phyloP scores from a whole-genome alignment of 2,113 vertebrate species.

The Strix uralensis region DNA sequence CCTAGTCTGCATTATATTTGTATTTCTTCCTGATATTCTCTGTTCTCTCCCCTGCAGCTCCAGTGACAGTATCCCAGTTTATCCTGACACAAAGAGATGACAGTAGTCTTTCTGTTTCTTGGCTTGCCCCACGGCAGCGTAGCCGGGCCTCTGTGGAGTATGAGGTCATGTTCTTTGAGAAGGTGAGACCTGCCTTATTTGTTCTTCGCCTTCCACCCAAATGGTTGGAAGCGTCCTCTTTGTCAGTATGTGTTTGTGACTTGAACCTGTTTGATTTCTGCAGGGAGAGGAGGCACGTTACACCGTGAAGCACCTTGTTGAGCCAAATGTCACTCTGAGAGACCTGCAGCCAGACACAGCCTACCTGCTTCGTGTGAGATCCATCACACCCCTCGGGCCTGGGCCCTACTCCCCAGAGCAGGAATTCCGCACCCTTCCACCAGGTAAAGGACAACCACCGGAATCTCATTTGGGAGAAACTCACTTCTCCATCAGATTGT shows the following conservation, averaged over 20 bases:
- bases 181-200: conserved; percentile 29
- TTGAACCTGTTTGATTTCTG: background rate
- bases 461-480: background rate
- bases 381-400: conserved; percentile 67
- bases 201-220: background rate
- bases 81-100: conserved; percentile 50
- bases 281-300: conserved; percentile 76
- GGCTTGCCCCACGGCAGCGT: conserved; percentile 54
- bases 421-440: conserved; percentile 75
- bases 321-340: conserved; percentile 73
- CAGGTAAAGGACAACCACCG: conserved; percentile 52
- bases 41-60: conserved; percentile 22
- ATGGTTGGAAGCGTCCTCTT: background rate
- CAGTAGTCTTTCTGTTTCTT: conserved; percentile 67
- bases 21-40: background rate
- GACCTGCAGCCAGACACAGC: conserved; percentile 77
- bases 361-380: conserved; percentile 76
- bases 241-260: background rate
- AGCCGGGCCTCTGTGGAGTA: conserved; percentile 60
- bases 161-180: conserved; percentile 71
- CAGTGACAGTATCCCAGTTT: conserved; percentile 29
- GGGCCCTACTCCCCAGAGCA: conserved; percentile 76
- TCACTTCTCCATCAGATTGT: background rate
- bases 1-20: background rate
- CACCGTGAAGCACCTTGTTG: conserved; percentile 69